These are phyloP conservation scores for Baccha elongata DNA, from an alignment of 2,888 invertebrate species.

Conservation along the genomic window DNA sequence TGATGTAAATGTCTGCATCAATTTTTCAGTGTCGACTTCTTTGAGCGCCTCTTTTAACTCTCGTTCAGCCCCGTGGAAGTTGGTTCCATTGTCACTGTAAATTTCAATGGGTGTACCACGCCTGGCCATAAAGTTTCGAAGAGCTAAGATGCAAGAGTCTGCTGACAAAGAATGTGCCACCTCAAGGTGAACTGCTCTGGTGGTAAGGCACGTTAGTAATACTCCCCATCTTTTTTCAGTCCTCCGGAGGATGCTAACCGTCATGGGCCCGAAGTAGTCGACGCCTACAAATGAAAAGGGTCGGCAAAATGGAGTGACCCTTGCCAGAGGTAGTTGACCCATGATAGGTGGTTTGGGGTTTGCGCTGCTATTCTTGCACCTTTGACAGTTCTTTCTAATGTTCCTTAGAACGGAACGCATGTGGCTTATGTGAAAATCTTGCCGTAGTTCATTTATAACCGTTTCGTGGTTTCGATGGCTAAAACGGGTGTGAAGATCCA, in stretches of 20 bases:
- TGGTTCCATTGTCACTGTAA: slow-evolving; percentile 5
- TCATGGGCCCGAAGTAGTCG: too few relatives aligned
- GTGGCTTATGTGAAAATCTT: slow-evolving; percentile 7
- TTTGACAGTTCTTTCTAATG: too few relatives aligned
- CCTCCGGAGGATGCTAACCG: too few relatives aligned
- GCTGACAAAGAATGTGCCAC: neutral
- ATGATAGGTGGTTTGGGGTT: slow-evolving; percentile 17
- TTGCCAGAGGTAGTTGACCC: slow-evolving; percentile 16
- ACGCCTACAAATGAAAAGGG: too few relatives aligned
- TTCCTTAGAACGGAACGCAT: slow-evolving; percentile 5
- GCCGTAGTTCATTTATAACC: slow-evolving; percentile 7
- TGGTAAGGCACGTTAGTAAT: too few relatives aligned
- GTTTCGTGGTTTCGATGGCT: too few relatives aligned
- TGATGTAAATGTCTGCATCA: neutral
- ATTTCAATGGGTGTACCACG: slow-evolving; percentile 1
- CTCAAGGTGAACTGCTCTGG: neutral
- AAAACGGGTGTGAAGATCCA: neutral
- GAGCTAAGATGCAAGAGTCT: slow-evolving; percentile 40
- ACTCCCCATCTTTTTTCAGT: too few relatives aligned
- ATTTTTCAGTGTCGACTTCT: slow-evolving; percentile 5
- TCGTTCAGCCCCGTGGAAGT: slow-evolving; percentile 5
- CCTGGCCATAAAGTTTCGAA: slow-evolving; percentile 45
- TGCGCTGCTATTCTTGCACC: neutral
- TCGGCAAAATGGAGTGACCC: too few relatives aligned
- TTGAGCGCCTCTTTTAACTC: neutral